Conservation (phyloP, 2,113 vertebrate species). For the Indri indri region DNA sequence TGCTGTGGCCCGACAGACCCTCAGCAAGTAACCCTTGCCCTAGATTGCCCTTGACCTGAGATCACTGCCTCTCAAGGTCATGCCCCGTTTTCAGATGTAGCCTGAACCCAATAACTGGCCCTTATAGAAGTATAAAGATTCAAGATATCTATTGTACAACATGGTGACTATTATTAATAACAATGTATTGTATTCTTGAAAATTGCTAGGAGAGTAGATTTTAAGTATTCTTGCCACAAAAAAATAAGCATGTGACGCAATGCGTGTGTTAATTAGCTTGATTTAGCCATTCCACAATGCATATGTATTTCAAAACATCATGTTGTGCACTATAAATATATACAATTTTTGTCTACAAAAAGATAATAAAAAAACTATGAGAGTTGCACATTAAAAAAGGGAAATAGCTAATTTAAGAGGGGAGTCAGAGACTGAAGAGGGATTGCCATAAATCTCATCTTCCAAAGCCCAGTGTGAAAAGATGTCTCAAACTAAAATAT, state of each 20-base stretch:
- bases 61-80: fast-evolving
- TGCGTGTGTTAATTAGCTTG: not conserved
- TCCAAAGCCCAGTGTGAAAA: not conserved
- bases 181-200: not conserved
- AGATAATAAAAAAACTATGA: not conserved
- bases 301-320: not conserved
- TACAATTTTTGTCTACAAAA: not conserved
- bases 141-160: not conserved
- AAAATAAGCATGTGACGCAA: not conserved
- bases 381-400: not conserved
- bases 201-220: not conserved
- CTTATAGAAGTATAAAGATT: not conserved
- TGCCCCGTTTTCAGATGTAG: not conserved
- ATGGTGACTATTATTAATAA: not conserved
- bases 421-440: not conserved
- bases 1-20: not conserved
- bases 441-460: not conserved
- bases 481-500: not conserved
- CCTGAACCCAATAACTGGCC: not conserved
- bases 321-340: not conserved
- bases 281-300: not conserved
- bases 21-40: not conserved
- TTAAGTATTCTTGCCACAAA: not conserved
- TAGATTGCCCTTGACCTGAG: not conserved
- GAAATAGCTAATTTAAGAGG: not conserved